Conservation (phyloP, 2,113 vertebrate species). For the Ariopsis seemanni region DNA sequence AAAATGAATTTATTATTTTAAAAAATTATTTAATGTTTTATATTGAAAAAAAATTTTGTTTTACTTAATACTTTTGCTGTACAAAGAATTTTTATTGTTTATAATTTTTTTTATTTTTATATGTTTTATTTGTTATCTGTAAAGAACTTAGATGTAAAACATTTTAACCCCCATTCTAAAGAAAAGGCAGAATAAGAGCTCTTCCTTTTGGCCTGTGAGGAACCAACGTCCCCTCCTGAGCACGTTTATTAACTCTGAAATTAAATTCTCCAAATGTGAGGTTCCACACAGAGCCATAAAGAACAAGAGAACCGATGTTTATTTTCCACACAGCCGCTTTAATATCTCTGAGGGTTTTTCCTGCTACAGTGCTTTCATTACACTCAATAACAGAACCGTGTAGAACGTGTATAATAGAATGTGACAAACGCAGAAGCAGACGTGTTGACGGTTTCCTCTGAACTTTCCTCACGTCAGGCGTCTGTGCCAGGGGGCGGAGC, state of each 20-base stretch:
- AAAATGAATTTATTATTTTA: too few species aligned
- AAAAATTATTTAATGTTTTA: not conserved
- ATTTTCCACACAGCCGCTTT: not conserved
- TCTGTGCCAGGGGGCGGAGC: conserved; percentile 2
- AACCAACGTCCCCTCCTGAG: not conserved
- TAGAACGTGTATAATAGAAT: not conserved
- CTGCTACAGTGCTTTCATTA: not conserved
- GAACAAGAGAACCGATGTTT: not conserved
- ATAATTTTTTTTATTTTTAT: not conserved
- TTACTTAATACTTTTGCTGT: not conserved
- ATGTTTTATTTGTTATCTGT: not conserved
- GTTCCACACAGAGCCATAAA: not conserved
- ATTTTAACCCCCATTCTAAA: not conserved
- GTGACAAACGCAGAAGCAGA: not conserved
- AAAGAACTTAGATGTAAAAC: not conserved
- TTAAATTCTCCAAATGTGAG: not conserved
- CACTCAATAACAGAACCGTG: not conserved
- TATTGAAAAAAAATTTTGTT: not conserved
- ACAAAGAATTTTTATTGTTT: not conserved
- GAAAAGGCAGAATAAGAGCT: not conserved
- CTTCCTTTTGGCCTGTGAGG: not conserved
- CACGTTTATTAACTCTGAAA: not conserved
- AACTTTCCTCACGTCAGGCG: not conserved
- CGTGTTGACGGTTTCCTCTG: not conserved
- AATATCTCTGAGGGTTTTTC: not conserved